Base-by-base conservation (phyloP, 2,797 vertebrate genomes). In the Hydrophis major region DNA sequence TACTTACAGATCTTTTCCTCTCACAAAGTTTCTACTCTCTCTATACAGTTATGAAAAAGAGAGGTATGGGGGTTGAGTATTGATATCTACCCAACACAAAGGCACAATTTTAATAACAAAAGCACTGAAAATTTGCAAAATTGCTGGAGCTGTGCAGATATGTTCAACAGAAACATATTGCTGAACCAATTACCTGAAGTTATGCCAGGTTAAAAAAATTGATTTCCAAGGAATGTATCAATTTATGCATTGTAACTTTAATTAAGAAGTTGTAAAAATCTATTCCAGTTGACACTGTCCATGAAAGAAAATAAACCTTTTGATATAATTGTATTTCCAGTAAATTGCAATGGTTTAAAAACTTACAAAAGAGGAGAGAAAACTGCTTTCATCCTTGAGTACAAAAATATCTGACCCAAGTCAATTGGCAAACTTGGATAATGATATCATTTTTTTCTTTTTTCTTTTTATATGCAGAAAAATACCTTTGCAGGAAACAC, bases 401-500 rank as follows among this genome's bases (percentile, higher is more conserved):
- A 87, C 83, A 95, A 95, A 95, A 95, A 89, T 93, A 93, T 93
- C 97, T 95, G 88, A 94, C 78, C 94, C 92, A 57, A 94, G 88
- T 91, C 95, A 95, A 96, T 90, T 5, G 4, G 90, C 96, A 97
- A 97, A 96, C 96, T 95, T 97, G 97, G 95, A 94, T 97, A 95
- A 93, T 96, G 94, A 96, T 22, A 96, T 98, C 97, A 97, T 96
- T 97, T 97, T 94, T 59, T 37, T 37, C 37, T 37, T 37, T 37
- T 20, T 86, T 63, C 11, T 97, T 96, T 20, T 63, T 96, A 94
- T 96, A 96, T 95, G 95, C 94, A 92, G 95, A 96, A 97, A 95
- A 97, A 95, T 98, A 98, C 98, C 98, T 98, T 97, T 96, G 95
- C 96, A 97, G 97, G 97, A 95, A 96, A 97, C 91, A 96, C 96